A percentile compares a stretch with the other conserved stretches of the same genome.
phyloP scores from a whole-genome alignment of 2,888 invertebrate genomes.

The Podotricha telesiphe region DNA sequence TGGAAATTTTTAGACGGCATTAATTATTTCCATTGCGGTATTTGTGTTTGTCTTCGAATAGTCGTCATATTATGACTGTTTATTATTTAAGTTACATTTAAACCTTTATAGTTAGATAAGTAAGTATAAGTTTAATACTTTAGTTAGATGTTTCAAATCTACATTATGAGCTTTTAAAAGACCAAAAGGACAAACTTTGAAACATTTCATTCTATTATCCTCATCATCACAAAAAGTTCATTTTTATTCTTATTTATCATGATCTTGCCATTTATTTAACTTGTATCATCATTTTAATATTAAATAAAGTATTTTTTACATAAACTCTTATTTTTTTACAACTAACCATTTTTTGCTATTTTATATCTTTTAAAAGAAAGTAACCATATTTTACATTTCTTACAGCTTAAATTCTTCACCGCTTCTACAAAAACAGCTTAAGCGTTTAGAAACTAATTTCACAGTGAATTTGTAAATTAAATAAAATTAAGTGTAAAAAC shows the following conservation, averaged over 20 bases:
- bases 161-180: not conserved
- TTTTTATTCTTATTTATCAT: not conserved
- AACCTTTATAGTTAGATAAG: not conserved
- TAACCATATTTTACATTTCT: not conserved
- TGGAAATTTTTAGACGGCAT: no score
- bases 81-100: constrained; percentile 3
- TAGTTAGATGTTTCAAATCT: not conserved
- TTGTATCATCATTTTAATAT: constrained; percentile 4
- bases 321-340: not conserved
- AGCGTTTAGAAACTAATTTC: constrained; percentile 34
- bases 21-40: no score
- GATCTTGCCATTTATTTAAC: constrained; percentile 24
- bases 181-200: not conserved
- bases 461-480: constrained; percentile 35
- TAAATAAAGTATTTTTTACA: constrained; percentile 17
- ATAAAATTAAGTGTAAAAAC: constrained; percentile 29
- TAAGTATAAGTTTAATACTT: not conserved
- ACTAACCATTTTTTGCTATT: not conserved
- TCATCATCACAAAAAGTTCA: not conserved
- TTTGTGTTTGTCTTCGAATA: no score
- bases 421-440: not conserved
- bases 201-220: not conserved
- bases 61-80: no score
- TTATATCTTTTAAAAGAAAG: not conserved
- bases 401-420: not conserved